Percentiles rank a stretch among this genome's conserved stretches.
These are phyloP conservation scores for Aegypius monachus DNA, from an alignment of 2,113 vertebrate genomes.

Conservation along the genomic window DNA sequence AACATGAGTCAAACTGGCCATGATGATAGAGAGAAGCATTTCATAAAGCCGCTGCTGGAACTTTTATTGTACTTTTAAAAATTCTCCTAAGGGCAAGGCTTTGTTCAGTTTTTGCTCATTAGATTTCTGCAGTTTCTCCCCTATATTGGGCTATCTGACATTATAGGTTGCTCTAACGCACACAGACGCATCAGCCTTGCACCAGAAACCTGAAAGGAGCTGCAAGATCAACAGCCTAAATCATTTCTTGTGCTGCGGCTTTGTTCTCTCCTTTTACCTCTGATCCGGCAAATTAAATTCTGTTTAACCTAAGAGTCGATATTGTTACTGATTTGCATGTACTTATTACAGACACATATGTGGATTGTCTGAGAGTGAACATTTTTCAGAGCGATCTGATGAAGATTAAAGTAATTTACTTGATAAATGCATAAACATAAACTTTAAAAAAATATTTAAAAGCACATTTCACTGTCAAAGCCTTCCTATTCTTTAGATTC, in stretches of 20 bases:
- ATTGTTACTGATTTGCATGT: neutral
- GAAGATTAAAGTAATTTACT: conserved; percentile 8
- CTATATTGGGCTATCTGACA: neutral
- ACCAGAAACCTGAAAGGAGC: neutral
- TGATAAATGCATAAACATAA: conserved; percentile 1
- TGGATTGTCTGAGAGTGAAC: neutral
- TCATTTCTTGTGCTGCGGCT: neutral
- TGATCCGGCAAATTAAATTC: conserved; percentile 9
- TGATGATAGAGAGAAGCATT: neutral
- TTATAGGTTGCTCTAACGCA: neutral
- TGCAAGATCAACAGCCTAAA: neutral
- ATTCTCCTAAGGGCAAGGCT: neutral
- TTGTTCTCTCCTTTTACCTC: conserved; percentile 28
- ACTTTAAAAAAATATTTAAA: neutral
- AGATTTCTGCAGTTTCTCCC: neutral
- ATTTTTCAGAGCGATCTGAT: neutral
- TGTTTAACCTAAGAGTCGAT: neutral
- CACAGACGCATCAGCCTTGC: neutral
- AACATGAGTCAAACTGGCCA: neutral
- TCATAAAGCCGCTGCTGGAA: neutral
- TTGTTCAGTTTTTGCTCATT: neutral
- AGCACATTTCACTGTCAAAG: neutral
- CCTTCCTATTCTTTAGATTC: neutral
- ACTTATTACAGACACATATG: neutral
- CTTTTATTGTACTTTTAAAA: neutral